phyloP scores from a whole-genome alignment of 2,888 invertebrate genomes.

The Calephelis perditalis region DNA sequence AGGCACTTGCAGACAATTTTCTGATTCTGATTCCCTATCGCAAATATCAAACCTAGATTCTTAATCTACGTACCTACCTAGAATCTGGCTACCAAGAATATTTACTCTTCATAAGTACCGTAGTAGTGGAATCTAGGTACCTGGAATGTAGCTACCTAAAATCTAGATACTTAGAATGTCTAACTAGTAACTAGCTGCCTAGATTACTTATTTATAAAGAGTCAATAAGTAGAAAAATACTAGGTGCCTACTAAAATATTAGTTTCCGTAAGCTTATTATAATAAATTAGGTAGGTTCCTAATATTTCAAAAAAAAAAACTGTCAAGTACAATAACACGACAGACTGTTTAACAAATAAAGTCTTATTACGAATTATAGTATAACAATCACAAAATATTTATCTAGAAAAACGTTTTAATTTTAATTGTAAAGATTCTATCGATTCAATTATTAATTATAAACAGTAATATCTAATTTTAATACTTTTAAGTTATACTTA shows the following conservation, averaged over 20 bases:
- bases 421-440: conserved; percentile 14
- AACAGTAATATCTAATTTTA: conserved; percentile 16
- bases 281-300: conserved; percentile 1
- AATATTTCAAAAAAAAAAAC: conserved; percentile 10
- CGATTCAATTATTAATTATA: conserved; percentile 13
- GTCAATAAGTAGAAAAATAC: conserved; percentile 13
- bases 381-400: conserved; percentile 7
- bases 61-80: background rate
- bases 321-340: conserved; percentile 26
- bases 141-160: background rate
- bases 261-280: conserved; percentile 12
- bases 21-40: too few relatives aligned
- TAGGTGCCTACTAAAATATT: conserved; percentile 13
- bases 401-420: conserved; percentile 16
- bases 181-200: conserved; percentile 12
- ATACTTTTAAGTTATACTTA: conserved; percentile 19
- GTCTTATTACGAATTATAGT: conserved; percentile 10
- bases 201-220: conserved; percentile 12
- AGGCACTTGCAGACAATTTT: too few relatives aligned
- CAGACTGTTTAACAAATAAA: conserved; percentile 15
- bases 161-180: background rate
- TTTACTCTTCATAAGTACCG: too few relatives aligned
- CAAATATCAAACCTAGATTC: background rate
- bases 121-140: too few relatives aligned
- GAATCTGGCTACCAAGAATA: background rate